These are phyloP conservation scores for Hyppa rectilinea DNA, from an alignment of 2,888 invertebrate species.

Conservation along the genomic window DNA sequence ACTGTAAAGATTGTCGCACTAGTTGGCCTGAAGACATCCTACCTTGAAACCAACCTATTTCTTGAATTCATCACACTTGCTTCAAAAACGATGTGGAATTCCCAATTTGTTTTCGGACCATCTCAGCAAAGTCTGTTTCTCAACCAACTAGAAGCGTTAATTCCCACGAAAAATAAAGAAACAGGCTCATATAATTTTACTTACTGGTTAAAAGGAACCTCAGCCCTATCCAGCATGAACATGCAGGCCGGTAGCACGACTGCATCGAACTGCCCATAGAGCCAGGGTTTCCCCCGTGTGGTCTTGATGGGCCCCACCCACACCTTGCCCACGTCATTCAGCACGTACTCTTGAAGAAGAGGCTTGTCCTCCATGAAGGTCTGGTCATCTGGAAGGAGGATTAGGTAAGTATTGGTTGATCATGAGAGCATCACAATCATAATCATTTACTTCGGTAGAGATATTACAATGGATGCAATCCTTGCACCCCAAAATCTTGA, in stretches of 20 bases:
- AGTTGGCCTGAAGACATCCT: too few relatives aligned
- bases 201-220: slow-evolving; percentile 90
- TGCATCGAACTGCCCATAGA: slow-evolving; percentile 95
- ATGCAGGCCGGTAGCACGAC: slow-evolving; percentile 93
- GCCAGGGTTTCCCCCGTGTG: slow-evolving; percentile 95
- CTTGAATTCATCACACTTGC: too few relatives aligned
- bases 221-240: slow-evolving; percentile 93
- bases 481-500: too few relatives aligned
- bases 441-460: too few relatives aligned
- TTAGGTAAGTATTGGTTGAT: background rate
- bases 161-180: background rate
- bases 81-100: too few relatives aligned
- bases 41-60: too few relatives aligned
- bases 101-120: too few relatives aligned
- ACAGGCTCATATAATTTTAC: slow-evolving; percentile 43
- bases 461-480: too few relatives aligned
- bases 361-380: slow-evolving; percentile 94
- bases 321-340: slow-evolving; percentile 96
- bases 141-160: background rate
- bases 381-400: slow-evolving; percentile 91
- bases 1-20: too few relatives aligned
- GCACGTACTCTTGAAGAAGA: slow-evolving; percentile 94
- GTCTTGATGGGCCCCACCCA: slow-evolving; percentile 95
- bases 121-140: background rate
- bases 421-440: too few relatives aligned